These are phyloP conservation scores for Irena cyanogastra DNA, from an alignment of 2,113 vertebrate genomes.

Conservation along the genomic window DNA sequence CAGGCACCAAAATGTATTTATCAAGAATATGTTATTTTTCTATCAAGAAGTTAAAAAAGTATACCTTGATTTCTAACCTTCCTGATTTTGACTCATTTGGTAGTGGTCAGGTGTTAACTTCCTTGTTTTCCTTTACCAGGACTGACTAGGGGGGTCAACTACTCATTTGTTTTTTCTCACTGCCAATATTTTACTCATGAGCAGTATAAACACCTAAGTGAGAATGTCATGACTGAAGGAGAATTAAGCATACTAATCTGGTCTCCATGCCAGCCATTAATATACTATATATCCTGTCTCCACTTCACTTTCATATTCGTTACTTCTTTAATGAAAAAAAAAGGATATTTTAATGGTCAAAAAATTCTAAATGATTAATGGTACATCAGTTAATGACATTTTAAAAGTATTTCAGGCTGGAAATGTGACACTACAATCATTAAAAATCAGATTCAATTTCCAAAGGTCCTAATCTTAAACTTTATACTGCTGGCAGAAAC, in stretches of 20 bases:
- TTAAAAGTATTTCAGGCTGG: constrained; percentile 71
- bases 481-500: constrained; percentile 69
- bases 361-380: constrained; percentile 75
- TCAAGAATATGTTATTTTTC: not conserved
- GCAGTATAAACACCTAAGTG: constrained; percentile 6
- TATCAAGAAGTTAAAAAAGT: not conserved
- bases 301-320: constrained; percentile 67
- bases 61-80: not conserved
- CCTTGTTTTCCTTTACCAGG: not conserved
- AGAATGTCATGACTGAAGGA: constrained; percentile 36
- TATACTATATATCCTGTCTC: constrained; percentile 52
- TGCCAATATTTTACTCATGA: not conserved
- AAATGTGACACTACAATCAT: constrained; percentile 74
- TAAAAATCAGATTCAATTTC: constrained; percentile 79
- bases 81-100: not conserved
- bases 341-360: constrained; percentile 73
- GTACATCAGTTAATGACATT: constrained; percentile 68
- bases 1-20: not conserved
- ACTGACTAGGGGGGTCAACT: not conserved
- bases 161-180: not conserved
- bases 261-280: constrained; percentile 38
- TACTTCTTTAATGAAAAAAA: constrained; percentile 72
- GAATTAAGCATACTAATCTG: constrained; percentile 64
- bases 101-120: not conserved
- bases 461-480: constrained; percentile 74